Evolutionary conservation across 2,888 invertebrate species (phyloP).

Genomic region (Osedax frankpressi): DNA sequence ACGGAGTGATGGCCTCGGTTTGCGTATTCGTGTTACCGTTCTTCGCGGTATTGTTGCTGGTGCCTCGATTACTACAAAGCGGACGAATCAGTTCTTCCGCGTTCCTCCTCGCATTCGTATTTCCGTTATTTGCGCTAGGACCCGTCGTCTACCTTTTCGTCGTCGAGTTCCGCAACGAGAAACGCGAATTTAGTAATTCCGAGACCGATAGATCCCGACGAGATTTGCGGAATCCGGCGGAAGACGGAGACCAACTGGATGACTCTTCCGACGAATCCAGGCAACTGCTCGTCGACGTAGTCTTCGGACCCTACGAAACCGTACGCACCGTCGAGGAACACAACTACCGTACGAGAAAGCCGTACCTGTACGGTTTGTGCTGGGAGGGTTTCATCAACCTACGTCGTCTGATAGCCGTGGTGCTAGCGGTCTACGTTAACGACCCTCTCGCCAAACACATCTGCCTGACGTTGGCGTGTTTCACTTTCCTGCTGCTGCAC

Average conservation of each 20-base stretch:
- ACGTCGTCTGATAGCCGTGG: slow-evolving; percentile 19
- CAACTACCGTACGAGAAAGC: no score
- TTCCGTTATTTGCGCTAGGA: slow-evolving; percentile 18
- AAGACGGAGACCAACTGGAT: background rate
- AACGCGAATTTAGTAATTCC: background rate
- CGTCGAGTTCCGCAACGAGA: background rate
- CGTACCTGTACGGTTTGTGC: slow-evolving; percentile 19
- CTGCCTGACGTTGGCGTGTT: slow-evolving; percentile 6
- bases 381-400: slow-evolving; percentile 25
- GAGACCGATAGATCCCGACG: no score
- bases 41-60: slow-evolving; percentile 21
- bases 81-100: background rate
- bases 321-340: no score
- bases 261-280: background rate
- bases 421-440: slow-evolving; percentile 11
- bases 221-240: background rate
- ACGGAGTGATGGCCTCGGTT: slow-evolving; percentile 15
- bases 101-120: slow-evolving; percentile 16
- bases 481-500: slow-evolving; percentile 18
- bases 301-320: slow-evolving; percentile 17
- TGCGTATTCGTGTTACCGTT: slow-evolving; percentile 23
- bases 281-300: slow-evolving; percentile 12
- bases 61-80: slow-evolving; percentile 18
- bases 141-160: slow-evolving; percentile 8
- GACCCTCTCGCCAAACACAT: slow-evolving; percentile 18